These are phyloP conservation scores for Alentia gelatinosa DNA, from an alignment of 2,888 invertebrate species.

Conservation along the genomic window DNA sequence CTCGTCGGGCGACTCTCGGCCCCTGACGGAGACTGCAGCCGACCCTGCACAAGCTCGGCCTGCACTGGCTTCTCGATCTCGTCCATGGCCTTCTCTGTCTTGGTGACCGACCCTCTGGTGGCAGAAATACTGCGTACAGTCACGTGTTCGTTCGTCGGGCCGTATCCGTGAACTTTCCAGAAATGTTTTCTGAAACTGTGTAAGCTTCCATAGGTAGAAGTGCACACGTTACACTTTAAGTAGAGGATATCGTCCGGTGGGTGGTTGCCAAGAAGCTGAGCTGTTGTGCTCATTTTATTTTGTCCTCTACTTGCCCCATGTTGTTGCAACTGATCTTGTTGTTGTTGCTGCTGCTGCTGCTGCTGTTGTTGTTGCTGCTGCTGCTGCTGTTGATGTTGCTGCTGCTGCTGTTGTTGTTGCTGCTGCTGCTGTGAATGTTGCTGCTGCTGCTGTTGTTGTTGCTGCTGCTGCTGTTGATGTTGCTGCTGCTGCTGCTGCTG, in stretches of 20 bases:
- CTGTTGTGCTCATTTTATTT: slow-evolving; percentile 23
- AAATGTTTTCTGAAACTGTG: slow-evolving; percentile 79
- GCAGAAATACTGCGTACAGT: slow-evolving; percentile 78
- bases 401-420: slow-evolving; percentile 18
- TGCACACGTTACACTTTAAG: slow-evolving; percentile 76
- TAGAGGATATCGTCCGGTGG: slow-evolving; percentile 77
- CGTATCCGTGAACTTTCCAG: slow-evolving; percentile 78
- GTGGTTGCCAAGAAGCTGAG: slow-evolving; percentile 73
- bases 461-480: slow-evolving; percentile 28
- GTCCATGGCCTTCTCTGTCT: slow-evolving; percentile 37
- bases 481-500: background rate
- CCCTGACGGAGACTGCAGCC: background rate
- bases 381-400: too few relatives aligned
- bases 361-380: background rate
- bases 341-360: slow-evolving; percentile 37
- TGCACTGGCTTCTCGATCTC: slow-evolving; percentile 31
- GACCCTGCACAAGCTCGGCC: background rate
- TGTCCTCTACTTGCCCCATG: background rate
- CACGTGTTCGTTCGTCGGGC: slow-evolving; percentile 77
- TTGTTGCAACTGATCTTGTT: background rate
- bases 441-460: slow-evolving; percentile 5
- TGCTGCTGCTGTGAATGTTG: background rate
- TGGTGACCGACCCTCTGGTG: slow-evolving; percentile 61
- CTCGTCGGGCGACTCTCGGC: background rate
- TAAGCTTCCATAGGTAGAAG: slow-evolving; percentile 77